Base-by-base conservation (phyloP, 1,140 invertebrate species). In the Apolygus lucorum region DNA sequence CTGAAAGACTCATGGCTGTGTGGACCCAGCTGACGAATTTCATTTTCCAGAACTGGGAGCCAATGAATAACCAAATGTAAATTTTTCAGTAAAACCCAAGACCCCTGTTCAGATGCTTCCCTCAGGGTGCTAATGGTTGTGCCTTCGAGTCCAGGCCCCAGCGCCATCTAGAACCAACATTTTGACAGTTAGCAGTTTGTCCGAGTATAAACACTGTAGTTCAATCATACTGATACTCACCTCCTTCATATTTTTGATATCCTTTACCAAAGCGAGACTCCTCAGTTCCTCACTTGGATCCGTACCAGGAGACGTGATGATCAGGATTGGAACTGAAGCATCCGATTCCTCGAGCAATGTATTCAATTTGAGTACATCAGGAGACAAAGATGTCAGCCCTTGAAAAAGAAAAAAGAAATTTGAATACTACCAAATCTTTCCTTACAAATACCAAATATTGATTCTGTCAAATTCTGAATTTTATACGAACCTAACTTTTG, bases 61-160 rank as follows among this genome's bases (percentile, higher is more conserved):
- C 90, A 95, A 28, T 85, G 82, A 0, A 87, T 86, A 14, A 93
- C 89, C 14, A 97, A 80, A 78, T 97, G 95, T 0, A 96, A 81
- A 79, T 97, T 97, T 78, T 94, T 95, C 28, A 96, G 77, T 62
- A 90, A 86, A 1, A 93, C 75, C 91, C 92, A 94, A 21, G 84
- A 79, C 1, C 89, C 90, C 70, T 83, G 79, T 68, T 78, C 77
- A 21, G 82, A 76, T 74, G 82, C 62, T 34, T 70, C 28, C 2
- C 63, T n/a, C 28, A 77, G 69, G 11, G 67, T 17, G 70, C 83
- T 80, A 0, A 91, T 74, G 1, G 87, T 88, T 8, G 81, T 75
- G 74, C 87, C 86, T 65, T 85, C 82, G 77, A 90, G 87, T 29
- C 88, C 89, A 78, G 90, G 87, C 52, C 89, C 89, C 78, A 91